Percentiles rank a stretch among this genome's conserved stretches.
phyloP scores from a whole-genome alignment of 2,888 invertebrate genomes.

The Drosophila demipolita region DNA sequence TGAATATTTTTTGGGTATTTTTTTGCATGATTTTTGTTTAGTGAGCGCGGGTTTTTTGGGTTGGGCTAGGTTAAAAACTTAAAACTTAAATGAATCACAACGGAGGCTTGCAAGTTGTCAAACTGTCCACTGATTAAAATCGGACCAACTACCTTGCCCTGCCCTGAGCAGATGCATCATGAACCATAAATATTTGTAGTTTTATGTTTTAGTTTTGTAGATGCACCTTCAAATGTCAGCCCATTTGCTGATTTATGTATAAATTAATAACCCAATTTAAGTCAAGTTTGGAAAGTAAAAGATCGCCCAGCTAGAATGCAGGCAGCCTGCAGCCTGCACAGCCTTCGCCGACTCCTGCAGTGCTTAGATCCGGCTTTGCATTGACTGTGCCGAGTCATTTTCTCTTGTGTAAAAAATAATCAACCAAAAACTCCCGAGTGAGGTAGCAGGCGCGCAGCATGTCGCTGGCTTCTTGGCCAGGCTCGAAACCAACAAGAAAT shows the following conservation, averaged over 20 bases:
- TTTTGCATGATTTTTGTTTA: slow-evolving; percentile 25
- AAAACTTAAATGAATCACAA: slow-evolving; percentile 52
- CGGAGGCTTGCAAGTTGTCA: slow-evolving; percentile 40
- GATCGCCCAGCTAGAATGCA: slow-evolving; percentile 54
- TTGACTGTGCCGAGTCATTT: slow-evolving; percentile 50
- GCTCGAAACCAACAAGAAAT: slow-evolving; percentile 53
- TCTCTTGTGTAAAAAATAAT: slow-evolving; percentile 53
- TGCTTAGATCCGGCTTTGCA: slow-evolving; percentile 71
- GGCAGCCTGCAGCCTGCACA: slow-evolving; percentile 25
- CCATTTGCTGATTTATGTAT: not conserved
- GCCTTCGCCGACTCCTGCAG: slow-evolving; percentile 34
- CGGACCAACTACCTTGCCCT: slow-evolving; percentile 62
- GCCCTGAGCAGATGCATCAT: slow-evolving; percentile 50
- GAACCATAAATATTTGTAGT: not conserved
- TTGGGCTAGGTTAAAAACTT: slow-evolving; percentile 73
- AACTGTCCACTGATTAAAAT: slow-evolving; percentile 56
- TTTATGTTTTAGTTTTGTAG: not conserved
- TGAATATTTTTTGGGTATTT: slow-evolving; percentile 22
- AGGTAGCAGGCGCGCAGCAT: slow-evolving; percentile 51
- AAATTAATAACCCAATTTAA: slow-evolving; percentile 34
- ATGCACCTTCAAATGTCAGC: not conserved
- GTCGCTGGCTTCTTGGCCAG: slow-evolving; percentile 62
- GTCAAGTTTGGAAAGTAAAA: slow-evolving; percentile 65
- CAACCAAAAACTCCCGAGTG: slow-evolving; percentile 38
- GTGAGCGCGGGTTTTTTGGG: slow-evolving; percentile 41